These are phyloP conservation scores for Takifugu flavidus DNA, from an alignment of 2,113 vertebrate species.

Conservation along the genomic window DNA sequence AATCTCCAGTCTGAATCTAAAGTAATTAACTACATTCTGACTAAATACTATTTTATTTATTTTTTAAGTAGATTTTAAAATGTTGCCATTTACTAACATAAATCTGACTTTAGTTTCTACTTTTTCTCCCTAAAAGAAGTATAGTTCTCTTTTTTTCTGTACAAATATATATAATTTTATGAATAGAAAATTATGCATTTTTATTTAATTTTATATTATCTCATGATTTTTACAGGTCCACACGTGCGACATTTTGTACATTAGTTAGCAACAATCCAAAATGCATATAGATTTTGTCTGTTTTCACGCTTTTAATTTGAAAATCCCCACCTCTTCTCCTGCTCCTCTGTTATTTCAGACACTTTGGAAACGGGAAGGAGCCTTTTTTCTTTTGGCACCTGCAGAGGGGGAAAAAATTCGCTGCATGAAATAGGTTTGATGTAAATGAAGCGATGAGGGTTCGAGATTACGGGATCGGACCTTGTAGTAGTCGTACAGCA, in stretches of 20 bases:
- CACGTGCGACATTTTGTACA: too few species aligned
- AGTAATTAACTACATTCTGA: too few species aligned
- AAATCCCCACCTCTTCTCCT: constrained; percentile 87
- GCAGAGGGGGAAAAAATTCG: constrained; percentile 49
- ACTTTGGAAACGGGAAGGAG: constrained; percentile 85
- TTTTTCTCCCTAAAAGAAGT: too few species aligned
- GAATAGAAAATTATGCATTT: too few species aligned
- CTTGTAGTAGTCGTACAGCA: constrained; percentile 99
- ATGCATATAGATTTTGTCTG: too few species aligned
- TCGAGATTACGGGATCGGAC: constrained; percentile 50
- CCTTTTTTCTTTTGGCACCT: constrained; percentile 98
- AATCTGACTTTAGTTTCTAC: not conserved
- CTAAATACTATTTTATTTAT: not conserved
- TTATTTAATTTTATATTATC: too few species aligned
- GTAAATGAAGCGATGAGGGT: too few species aligned
- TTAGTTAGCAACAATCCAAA: too few species aligned
- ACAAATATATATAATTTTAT: too few species aligned
- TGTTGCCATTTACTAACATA: not conserved
- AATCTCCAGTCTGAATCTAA: too few species aligned
- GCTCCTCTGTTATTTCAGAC: constrained; percentile 86
- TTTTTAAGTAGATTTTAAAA: not conserved
- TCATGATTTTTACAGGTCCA: too few species aligned
- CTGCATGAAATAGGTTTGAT: not conserved
- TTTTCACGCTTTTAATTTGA: too few species aligned
- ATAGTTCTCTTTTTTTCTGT: not conserved